Evolutionary conservation across 1,140 invertebrate species (phyloP).

Genomic region (Sycobia sp.): DNA sequence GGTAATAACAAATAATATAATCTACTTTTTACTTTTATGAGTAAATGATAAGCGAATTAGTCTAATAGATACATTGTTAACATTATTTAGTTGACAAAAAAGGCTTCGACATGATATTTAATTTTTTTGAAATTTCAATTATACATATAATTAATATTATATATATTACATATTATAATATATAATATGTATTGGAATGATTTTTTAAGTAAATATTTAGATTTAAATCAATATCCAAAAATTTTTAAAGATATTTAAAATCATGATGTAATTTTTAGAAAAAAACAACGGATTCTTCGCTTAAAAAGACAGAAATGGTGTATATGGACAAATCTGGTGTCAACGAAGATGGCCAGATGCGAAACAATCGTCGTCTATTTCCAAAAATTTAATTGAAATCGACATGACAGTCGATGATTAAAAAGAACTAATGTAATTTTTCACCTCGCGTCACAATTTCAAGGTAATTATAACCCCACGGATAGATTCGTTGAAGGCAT

Average conservation of each 20-base stretch:
- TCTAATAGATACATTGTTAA: no score
- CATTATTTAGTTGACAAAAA: no score
- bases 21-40: no score
- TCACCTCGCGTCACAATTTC: neutral
- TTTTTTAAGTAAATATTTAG: neutral
- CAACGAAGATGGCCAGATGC: constrained; percentile 46
- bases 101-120: no score
- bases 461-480: no score
- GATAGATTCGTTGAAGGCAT: neutral
- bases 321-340: constrained; percentile 48
- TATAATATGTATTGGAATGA: neutral
- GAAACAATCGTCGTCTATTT: constrained; percentile 48
- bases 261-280: no score
- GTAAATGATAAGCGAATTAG: no score
- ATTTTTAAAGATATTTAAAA: no score
- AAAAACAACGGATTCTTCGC: neutral
- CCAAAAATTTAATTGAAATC: constrained; percentile 40
- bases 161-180: neutral
- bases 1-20: no score
- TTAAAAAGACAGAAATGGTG: constrained; percentile 36
- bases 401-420: neutral
- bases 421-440: neutral
- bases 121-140: no score
- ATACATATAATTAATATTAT: no score
- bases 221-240: no score